Evolutionary conservation across 2,888 invertebrate genomes (phyloP), one percentile per base, ranked within the genome.

Genomic region (Pantelozetes paolii): DNA sequence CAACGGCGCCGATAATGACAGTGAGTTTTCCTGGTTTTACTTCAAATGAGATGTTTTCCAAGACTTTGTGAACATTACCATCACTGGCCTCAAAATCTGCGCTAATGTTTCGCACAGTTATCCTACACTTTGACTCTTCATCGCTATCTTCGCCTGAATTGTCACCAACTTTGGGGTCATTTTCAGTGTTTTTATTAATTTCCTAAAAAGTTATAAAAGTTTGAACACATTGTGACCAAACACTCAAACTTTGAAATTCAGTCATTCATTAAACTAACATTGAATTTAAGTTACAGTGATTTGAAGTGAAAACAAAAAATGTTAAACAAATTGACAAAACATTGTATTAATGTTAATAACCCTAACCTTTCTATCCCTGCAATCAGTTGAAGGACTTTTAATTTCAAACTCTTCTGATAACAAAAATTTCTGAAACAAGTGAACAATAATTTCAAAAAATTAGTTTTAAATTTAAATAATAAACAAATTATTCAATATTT

Each of bases 1-100:
- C 91, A 0, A 91, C 90, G 71, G 89, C 86, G 11, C 91, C 91
- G 70, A 91, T 88, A 54, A 91, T 85, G 13, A 89, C 89, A 75
- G 89, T 86, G 32, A 85, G 79, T 45, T 84, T 71, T 26, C 78
- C 15, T 87, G 89, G 1, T 48, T 78, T 75, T 8, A 81, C 76
- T 18, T 80, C 77, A 15, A 76, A 75, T 42, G 57, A 77, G 1
- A 80, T 79, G 42, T 80, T 78, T 77, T 79, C 79, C 67, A 82
- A 76, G n/a, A 79, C 28, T 15, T 40, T n/a, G n/a, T 36, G 36
- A 36, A 8, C 9, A 36, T 36, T 9, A n/a, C 83, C 76, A 6
- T 59, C 59, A 18, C 59, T 30, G 5, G 30, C 13, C 18, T 59
- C n/a, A 32, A 59, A 6, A n/a, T 59, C 48, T 3, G 48, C 48